Conservation (phyloP, 2,113 vertebrate genomes). For the Rhodinocichla rosea region DNA sequence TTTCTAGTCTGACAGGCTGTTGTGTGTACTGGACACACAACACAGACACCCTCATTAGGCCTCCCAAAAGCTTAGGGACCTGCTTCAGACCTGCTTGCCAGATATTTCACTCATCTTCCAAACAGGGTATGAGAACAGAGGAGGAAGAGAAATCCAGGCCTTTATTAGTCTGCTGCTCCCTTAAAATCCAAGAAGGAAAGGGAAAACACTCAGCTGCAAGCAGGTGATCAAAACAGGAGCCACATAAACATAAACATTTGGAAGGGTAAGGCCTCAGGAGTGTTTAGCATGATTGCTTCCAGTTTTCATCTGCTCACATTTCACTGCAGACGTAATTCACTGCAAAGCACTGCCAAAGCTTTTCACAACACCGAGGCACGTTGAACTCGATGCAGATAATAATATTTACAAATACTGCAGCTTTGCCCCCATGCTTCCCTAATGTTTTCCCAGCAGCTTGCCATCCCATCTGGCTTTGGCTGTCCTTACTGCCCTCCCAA, state of each 20-base stretch:
- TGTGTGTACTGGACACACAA: not conserved
- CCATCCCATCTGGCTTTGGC: not conserved
- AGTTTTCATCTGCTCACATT: not conserved
- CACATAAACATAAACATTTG: not conserved
- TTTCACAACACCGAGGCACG: not conserved
- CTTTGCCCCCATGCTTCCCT: not conserved
- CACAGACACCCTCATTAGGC: not conserved
- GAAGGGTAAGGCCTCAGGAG: not conserved
- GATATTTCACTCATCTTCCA: not conserved
- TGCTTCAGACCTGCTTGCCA: not conserved
- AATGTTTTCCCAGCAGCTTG: not conserved
- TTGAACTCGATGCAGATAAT: not conserved
- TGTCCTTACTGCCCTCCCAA: not conserved
- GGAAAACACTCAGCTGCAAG: not conserved
- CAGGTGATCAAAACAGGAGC: not conserved
- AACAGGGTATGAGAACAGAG: not conserved
- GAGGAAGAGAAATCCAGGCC: not conserved
- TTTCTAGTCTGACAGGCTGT: not conserved
- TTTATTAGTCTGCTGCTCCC: not conserved
- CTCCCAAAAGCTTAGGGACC: not conserved
- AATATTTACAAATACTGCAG: not conserved
- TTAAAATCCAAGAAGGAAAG: not conserved
- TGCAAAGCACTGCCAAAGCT: not conserved
- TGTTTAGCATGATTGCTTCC: not conserved
- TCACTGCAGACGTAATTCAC: not conserved